Evolutionary conservation across 2,888 invertebrate species (phyloP).

Genomic region (Macropis europaea): DNA sequence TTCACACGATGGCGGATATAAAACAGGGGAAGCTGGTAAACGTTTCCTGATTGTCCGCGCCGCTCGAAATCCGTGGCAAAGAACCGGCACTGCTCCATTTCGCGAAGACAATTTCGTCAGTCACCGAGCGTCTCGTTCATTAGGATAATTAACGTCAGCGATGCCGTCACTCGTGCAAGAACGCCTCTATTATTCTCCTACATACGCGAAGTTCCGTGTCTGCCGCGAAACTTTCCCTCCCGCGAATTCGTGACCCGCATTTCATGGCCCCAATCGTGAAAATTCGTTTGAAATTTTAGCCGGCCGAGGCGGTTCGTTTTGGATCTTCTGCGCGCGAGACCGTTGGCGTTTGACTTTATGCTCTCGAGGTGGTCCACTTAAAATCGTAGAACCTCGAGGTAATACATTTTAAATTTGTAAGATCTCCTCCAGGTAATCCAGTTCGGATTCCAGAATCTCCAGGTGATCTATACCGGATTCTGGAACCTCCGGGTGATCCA

Average conservation of each 20-base stretch:
- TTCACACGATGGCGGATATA: not conserved
- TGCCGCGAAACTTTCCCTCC: conserved; percentile 2
- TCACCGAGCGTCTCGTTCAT: conserved; percentile 17
- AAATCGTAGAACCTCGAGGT: too few species aligned
- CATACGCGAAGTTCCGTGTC: conserved; percentile 1
- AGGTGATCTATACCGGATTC: too few species aligned
- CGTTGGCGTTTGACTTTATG: too few species aligned
- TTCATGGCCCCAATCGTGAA: not conserved
- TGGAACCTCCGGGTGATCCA: too few species aligned
- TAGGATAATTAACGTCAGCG: conserved; percentile 41
- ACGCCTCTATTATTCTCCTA: conserved; percentile 21
- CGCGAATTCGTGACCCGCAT: conserved; percentile 25
- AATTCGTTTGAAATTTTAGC: too few species aligned
- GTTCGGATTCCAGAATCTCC: too few species aligned
- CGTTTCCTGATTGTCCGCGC: not conserved
- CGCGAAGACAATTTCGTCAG: conserved; percentile 8
- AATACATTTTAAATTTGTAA: too few species aligned
- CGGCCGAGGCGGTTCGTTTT: too few species aligned
- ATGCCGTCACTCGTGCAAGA: conserved; percentile 5
- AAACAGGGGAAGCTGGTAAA: not conserved
- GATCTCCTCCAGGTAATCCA: too few species aligned
- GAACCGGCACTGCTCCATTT: not conserved
- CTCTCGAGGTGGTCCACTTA: too few species aligned
- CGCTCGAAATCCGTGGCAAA: not conserved
- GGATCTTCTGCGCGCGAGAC: too few species aligned